A percentile compares a stretch with the other conserved stretches of the same genome.
Evolutionary conservation across 2,113 vertebrate species (phyloP).

Genomic region (Lophius piscatorius): DNA sequence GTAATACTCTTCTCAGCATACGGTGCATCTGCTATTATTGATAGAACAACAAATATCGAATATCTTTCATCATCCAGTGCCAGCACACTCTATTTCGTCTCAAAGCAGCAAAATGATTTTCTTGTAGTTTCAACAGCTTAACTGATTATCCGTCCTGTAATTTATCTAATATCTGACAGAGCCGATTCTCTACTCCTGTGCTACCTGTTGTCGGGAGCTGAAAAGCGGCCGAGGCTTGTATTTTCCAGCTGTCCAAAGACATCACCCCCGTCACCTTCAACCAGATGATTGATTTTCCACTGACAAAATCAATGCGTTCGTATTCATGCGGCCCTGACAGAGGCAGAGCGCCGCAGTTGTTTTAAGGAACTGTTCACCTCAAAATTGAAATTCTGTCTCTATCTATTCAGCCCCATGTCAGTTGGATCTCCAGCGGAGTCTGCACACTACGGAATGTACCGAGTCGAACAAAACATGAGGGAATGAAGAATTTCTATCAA

Average conservation of each 20-base stretch:
- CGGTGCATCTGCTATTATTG: too few species aligned
- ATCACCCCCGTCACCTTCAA: slow-evolving; percentile 65
- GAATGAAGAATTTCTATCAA: too few species aligned
- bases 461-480: not conserved
- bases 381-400: slow-evolving; percentile 46
- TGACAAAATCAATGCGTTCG: slow-evolving; percentile 59
- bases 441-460: not conserved
- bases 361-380: slow-evolving; percentile 41
- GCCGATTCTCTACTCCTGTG: slow-evolving; percentile 1
- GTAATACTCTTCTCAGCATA: too few species aligned
- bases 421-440: slow-evolving; percentile 4
- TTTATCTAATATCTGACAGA: slow-evolving; percentile 27
- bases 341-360: slow-evolving; percentile 31
- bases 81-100: slow-evolving; percentile 19
- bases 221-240: slow-evolving; percentile 26
- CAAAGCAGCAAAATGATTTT: slow-evolving; percentile 29
- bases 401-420: slow-evolving; percentile 1
- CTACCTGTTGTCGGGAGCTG: slow-evolving; percentile 16
- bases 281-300: slow-evolving; percentile 63
- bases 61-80: not conserved
- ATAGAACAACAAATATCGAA: too few species aligned
- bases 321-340: slow-evolving; percentile 33
- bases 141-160: slow-evolving; percentile 37
- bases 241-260: slow-evolving; percentile 43
- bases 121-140: slow-evolving; percentile 17